phyloP scores from a whole-genome alignment of 2,888 invertebrate genomes.

The Leptopterna dolabrata region DNA sequence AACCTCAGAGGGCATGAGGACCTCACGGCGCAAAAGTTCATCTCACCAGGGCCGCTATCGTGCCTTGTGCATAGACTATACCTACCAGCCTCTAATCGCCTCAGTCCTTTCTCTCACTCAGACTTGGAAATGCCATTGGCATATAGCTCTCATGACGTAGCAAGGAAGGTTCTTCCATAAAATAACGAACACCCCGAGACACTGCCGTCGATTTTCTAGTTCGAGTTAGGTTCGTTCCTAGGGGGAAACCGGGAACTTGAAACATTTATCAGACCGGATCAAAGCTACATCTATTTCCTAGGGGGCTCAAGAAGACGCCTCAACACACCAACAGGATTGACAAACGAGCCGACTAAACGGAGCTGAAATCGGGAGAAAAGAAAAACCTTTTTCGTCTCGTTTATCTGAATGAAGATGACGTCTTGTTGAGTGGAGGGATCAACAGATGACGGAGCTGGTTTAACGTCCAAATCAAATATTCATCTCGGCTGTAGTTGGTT shows the following conservation, averaged over 20 bases:
- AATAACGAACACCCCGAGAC: no score
- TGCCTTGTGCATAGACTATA: no score
- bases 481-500: neutral
- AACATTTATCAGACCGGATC: neutral
- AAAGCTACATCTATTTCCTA: neutral
- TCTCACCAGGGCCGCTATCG: no score
- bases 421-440: neutral
- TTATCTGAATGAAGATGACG: slow-evolving; percentile 2
- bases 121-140: no score
- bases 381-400: neutral
- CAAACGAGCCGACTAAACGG: slow-evolving; percentile 7
- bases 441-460: neutral
- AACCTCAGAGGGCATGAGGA: no score
- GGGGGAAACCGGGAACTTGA: neutral
- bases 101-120: no score
- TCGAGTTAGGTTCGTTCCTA: no score
- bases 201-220: no score
- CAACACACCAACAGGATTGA: neutral
- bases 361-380: neutral
- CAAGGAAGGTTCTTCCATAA: no score
- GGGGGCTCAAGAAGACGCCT: neutral
- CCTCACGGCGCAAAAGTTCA: no score
- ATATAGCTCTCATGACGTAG: no score
- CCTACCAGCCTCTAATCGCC: no score
- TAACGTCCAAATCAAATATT: neutral